Conservation (phyloP, 2,113 vertebrate genomes). For the Barbus barbus region DNA sequence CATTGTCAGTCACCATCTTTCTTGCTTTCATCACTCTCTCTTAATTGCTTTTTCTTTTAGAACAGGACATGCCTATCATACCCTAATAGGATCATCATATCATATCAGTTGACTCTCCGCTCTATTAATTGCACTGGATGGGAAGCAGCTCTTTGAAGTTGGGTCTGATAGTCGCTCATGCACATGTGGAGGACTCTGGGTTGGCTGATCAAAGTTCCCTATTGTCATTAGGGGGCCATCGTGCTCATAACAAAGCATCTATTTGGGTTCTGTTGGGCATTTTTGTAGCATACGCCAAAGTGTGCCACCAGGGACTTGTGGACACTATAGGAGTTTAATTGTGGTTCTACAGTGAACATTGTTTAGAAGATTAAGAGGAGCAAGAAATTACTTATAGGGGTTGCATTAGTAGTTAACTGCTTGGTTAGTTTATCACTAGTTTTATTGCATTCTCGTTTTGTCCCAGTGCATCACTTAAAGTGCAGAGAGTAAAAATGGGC, state of each 20-base stretch:
- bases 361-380: neutral
- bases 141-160: conserved; percentile 30
- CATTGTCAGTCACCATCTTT: neutral
- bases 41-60: conserved; percentile 27
- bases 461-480: neutral
- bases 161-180: conserved; percentile 21
- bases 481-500: neutral
- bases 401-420: neutral
- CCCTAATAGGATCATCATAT: conserved; percentile 31
- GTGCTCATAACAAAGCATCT: conserved; percentile 23
- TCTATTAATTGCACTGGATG: conserved; percentile 33
- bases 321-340: conserved; percentile 23
- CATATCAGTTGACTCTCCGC: conserved; percentile 12
- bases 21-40: neutral
- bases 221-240: conserved; percentile 46
- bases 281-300: neutral
- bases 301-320: neutral
- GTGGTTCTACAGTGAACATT: neutral
- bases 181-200: conserved; percentile 7
- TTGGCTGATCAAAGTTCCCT: conserved; percentile 45
- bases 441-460: neutral
- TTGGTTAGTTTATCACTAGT: neutral
- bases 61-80: conserved; percentile 15
- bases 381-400: neutral
- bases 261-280: neutral